Conservation (phyloP, 2,113 vertebrate genomes). For the Rhegmatorhina hoffmannsi region DNA sequence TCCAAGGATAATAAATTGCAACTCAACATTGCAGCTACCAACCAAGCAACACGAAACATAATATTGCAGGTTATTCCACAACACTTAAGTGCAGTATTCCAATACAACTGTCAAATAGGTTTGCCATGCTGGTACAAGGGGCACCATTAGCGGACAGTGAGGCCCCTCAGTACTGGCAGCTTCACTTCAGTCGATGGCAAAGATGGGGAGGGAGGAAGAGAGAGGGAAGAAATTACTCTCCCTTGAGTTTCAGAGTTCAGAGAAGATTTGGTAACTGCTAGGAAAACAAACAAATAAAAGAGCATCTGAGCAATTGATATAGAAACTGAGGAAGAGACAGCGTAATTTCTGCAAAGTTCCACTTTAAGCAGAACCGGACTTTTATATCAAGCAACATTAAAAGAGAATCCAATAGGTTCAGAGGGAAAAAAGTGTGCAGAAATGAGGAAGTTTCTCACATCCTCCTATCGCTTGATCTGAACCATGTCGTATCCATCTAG, state of each 20-base stretch:
- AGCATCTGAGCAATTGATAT: not conserved
- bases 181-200: not conserved
- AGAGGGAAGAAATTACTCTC: not conserved
- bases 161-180: not conserved
- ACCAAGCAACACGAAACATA: not conserved
- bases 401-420: not conserved
- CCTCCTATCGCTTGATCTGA: not conserved
- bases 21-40: not conserved
- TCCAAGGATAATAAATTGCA: not conserved
- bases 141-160: not conserved
- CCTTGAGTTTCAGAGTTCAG: not conserved
- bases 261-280: not conserved
- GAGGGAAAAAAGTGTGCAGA: not conserved
- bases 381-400: not conserved
- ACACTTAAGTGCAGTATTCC: not conserved
- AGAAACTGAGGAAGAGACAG: not conserved
- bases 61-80: not conserved
- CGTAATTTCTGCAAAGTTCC: not conserved
- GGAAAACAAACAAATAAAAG: not conserved
- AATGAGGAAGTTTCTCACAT: not conserved
- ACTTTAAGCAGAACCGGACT: not conserved
- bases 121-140: not conserved
- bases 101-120: not conserved
- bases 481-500: not conserved
- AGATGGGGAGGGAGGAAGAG: not conserved